These are phyloP conservation scores for Phortica variegata DNA, from an alignment of 1,140 invertebrate genomes.

Conservation along the genomic window DNA sequence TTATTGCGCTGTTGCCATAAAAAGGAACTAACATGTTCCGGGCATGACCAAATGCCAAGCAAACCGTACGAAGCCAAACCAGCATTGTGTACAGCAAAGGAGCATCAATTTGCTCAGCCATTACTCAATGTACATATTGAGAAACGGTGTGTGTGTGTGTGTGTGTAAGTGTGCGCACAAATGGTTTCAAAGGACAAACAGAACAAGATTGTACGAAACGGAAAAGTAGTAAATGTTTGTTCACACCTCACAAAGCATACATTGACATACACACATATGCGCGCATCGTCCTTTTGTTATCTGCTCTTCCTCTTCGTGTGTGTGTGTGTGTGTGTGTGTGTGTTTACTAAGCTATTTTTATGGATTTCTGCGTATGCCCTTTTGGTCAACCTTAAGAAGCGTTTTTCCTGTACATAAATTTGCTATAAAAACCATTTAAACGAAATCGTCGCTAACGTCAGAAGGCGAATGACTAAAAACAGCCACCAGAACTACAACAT, in stretches of 20 bases:
- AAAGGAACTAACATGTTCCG: constrained; percentile 1
- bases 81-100: constrained; percentile 23
- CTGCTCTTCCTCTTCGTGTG: constrained; percentile 6
- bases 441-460: constrained; percentile 50
- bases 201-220: too few species aligned
- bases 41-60: too few species aligned
- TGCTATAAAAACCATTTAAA: constrained; percentile 54
- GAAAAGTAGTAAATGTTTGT: constrained; percentile 52
- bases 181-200: constrained; percentile 35
- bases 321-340: constrained; percentile 11
- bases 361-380: constrained; percentile 46
- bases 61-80: constrained; percentile 20
- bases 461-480: constrained; percentile 34
- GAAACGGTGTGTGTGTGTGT: constrained; percentile 1
- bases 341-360: constrained; percentile 36
- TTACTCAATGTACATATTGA: constrained; percentile 50
- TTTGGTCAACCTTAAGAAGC: constrained; percentile 44
- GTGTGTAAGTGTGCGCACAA: constrained; percentile 13
- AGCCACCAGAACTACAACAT: constrained; percentile 9
- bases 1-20: constrained; percentile 6
- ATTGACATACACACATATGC: too few species aligned
- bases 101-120: constrained; percentile 43
- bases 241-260: constrained; percentile 30
- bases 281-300: constrained; percentile 8
- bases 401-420: constrained; percentile 54